Evolutionary conservation across 2,797 vertebrate genomes (phyloP), one percentile per base, ranked within the genome.

Genomic region (Hemitrygon akajei): DNA sequence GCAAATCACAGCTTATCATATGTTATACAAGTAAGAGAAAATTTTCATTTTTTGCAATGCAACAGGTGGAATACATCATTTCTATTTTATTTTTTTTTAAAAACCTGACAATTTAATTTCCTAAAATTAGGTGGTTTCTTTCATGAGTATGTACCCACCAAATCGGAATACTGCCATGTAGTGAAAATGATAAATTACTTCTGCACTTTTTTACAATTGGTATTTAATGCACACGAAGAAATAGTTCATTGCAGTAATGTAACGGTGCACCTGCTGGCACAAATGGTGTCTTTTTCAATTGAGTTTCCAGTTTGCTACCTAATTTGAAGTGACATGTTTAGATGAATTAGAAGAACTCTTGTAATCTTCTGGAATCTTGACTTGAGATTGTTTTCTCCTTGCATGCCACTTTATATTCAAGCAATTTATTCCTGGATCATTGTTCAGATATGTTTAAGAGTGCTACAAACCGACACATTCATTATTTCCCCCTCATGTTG

Each of bases 1-100:
- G 94, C 99, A 99, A 95, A 96, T 99, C 93, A 96, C 97, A 0
- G 96, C 97, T 94, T 99, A 97, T 95, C 97, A 97, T 94, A 96
- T 99, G 95, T 95, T 99, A 69, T 96, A 98, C 95, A 99, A 98
- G 99, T 99, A 97, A 97, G 97, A 25, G 93, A n/a, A 89, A 30
- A 69, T 89, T 37, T 69, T 69, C 63, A 89, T 37, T 37, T 69
- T 89, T 22, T 7, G 0, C 56, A 16, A 20, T 37, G 16, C 16
- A 14, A n/a, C 16, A 66, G 16, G 9, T 37, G 6, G 7, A 0
- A 20, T 89, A 37, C 34, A 1, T 20, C 69, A 12, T 60, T 66
- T n/a, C n/a, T n/a, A n/a, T n/a, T n/a, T n/a, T n/a, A n/a, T 5
- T 11, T 73, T 4, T 73, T 22, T 7, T 73, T 69, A 89, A 87